Base-by-base conservation (phyloP, 2,888 invertebrate genomes). In the Lutraria lutraria region DNA sequence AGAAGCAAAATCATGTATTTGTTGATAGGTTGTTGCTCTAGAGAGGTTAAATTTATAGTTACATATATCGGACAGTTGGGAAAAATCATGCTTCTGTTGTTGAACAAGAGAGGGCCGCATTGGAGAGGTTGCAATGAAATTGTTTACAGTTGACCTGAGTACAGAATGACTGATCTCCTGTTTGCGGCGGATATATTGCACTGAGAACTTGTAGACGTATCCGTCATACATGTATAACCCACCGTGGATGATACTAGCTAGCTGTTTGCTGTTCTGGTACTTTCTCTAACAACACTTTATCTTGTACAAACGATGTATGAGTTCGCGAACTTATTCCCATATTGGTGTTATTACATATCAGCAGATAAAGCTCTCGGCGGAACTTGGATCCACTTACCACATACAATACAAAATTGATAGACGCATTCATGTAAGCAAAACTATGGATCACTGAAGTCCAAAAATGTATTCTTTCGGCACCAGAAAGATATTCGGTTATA, bases 321-420 rank as follows among this genome's bases (percentile, higher is more conserved):
- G 25, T 68, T 8, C 12, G 63, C 25, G 63, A 68, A 25, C 13
- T 68, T 12, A 25, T 10, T 6, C 25, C 63, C 63, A 68, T 25
- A 12, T 12, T 25, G 25, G 12, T 25, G 25, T n/a, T 25, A 68
- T 68, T 72, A 31, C 84, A 84, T 53, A 25, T 13, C 52, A 84
- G 16, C 25, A 84, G 25, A n/a, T 52, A 25, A 15, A 84, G 68
- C 21, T 84, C 84, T 29, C 52, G 52, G 29, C 87, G 72, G 31
- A 87, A 83, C 34, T 76, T 63, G n/a, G 82, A 82, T 12, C 87
- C 87, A 76, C 87, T 87, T 15, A 87, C 21, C 63, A 87, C 87
- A 54, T 87, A 87, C 25, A 87, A 25, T 1, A 83, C 72, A 54
- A 87, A 87, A 52, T 87, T 87, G 43, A 87, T 76, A 25, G 87